Evolutionary conservation across 2,888 invertebrate genomes (phyloP), one percentile per base, ranked within the genome.

Genomic region (Platycnemis pennipes): DNA sequence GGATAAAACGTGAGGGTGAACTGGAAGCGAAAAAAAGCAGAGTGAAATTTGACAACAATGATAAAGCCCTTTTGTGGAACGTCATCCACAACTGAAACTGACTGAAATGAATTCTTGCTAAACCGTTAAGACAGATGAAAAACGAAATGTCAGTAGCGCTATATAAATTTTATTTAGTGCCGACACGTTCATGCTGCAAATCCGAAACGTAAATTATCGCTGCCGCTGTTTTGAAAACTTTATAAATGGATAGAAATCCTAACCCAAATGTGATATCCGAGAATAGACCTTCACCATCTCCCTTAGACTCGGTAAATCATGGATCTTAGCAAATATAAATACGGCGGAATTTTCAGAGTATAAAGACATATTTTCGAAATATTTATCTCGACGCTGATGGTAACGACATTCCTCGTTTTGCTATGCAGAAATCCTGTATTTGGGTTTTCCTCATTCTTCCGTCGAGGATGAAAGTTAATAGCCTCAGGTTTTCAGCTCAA

Each of bases 221-320:
- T 37, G 31, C 77, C 37, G 22, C 13, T 69, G 63, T 69, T 26
- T 0, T 26, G n/a, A 42, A 26, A 63, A 1, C 31, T 37, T 63
- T 37, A n/a, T 91, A 91, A 91, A 91, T 91, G 91, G 91, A 91
- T 69, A 56, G 91, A 69, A 91, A 69, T 69, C 69, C 91, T 22
- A 44, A 56, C 8, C 44, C 44, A 44, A 37, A 91, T 91, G 56
- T 63, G 44, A 63, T 91, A 26, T 91, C 91, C n/a, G 63, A 91
- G 37, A 44, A 56, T 22, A 91, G n/a, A 45, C 44, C 63, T 91
- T 56, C 91, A 37, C 13, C 44, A 69, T 44, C 91, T 56, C 42
- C 91, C 3, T 13, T 44, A 44, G 91, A 91, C 11, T 91, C 91
- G 56, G 91, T 91, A 91, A 91, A 44, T 44, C 5, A 91, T 77